Base-by-base conservation (phyloP, 2,113 vertebrate species). In the Malurus elegans region DNA sequence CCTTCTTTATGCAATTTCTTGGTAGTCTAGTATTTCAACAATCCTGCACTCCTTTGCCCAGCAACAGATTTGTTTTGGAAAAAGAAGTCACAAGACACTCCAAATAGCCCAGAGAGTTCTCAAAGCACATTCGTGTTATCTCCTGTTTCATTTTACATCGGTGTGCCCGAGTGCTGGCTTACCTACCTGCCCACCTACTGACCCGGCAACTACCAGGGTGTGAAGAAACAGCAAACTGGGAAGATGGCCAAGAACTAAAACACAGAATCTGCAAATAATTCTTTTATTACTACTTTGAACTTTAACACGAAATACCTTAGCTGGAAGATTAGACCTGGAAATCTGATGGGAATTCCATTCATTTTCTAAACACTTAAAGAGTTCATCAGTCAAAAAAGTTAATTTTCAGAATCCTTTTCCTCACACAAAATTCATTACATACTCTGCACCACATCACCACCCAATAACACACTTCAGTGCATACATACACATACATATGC, bases 381-480 rank as follows among this genome's bases (percentile, higher is more conserved):
- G 24, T n/a, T 88, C 12, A 21, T 18, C 4, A 75, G 38, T 40
- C 69, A 2, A 28, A 72, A 71, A 40, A 60, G 4, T 4, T 11
- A 0, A 12, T 28, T 64, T 48, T 92, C 47, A 38, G 17, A 10
- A 14, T 70, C 25, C 48, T 81, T 62, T 72, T 2, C 10, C 12
- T 60, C 53, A 45, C 18, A 12, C 9, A 74, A 45, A 26, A 79
- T 28, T 83, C 13, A 26, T 29, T 8, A 42, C 36, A 67, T 45
- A 38, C 9, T 34, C 21, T 40, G 50, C 10, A 50, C 16, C 54
- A 38, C 25, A 44, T 10, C 20, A 60, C 9, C 40, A 50, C 88
- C 56, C 79, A 79, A 86, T 96, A 80, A 78, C 69, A 93, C 51
- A 79, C 72, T 90, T 94, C 75, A 80, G 23, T n/a, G 54, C 36